Percentiles rank a stretch among this genome's conserved stretches.
Evolutionary conservation across 2,888 invertebrate genomes (phyloP).

Genomic region (Aromia moschata): DNA sequence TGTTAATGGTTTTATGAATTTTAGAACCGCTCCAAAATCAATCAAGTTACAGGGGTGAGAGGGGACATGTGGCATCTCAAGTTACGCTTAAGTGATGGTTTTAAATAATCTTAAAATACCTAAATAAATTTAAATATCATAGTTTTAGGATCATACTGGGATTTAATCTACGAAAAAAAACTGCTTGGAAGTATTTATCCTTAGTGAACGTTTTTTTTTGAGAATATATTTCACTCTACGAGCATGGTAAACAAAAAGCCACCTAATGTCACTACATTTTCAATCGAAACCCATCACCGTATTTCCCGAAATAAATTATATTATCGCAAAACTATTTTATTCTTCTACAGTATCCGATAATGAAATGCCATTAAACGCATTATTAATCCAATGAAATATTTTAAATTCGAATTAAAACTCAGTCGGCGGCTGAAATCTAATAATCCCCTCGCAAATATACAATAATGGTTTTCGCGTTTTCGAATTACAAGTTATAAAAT

Average conservation of each 20-base stretch:
- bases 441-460: slow-evolving; percentile 14
- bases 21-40: too few relatives aligned
- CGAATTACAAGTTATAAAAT: slow-evolving; percentile 23
- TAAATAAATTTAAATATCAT: too few relatives aligned
- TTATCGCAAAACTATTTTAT: slow-evolving; percentile 3
- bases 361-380: slow-evolving; percentile 1
- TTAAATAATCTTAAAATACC: too few relatives aligned
- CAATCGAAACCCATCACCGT: background rate
- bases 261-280: background rate
- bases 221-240: too few relatives aligned
- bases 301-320: slow-evolving; percentile 9
- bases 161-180: too few relatives aligned
- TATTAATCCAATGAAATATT: slow-evolving; percentile 14
- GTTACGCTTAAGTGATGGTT: too few relatives aligned
- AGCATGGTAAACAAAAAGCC: background rate
- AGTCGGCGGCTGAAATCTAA: slow-evolving; percentile 3
- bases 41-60: too few relatives aligned
- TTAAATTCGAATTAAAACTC: slow-evolving; percentile 9
- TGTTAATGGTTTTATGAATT: too few relatives aligned
- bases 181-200: too few relatives aligned
- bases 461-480: slow-evolving; percentile 11
- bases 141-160: too few relatives aligned
- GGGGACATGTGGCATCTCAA: too few relatives aligned
- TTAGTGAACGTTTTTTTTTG: too few relatives aligned
- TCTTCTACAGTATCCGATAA: slow-evolving; percentile 1